Percentiles rank a stretch among this genome's conserved stretches.
phyloP scores from a whole-genome alignment of 1,140 invertebrate genomes.

The Bombus breviceps region DNA sequence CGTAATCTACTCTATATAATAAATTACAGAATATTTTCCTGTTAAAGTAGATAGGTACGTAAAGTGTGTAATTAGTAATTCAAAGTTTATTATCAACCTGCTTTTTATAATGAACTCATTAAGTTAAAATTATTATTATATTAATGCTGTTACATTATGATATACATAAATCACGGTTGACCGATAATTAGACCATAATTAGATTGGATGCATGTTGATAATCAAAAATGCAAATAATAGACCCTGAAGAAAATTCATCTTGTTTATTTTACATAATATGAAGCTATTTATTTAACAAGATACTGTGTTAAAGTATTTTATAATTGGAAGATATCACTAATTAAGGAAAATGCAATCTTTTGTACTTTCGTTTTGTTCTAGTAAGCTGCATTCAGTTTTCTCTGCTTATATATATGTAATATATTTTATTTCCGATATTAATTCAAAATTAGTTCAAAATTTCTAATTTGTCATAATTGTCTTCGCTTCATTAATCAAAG shows the following conservation, averaged over 20 bases:
- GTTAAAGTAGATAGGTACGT: not conserved
- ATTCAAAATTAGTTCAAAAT: too few species aligned
- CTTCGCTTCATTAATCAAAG: not conserved
- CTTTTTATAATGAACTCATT: conserved; percentile 29
- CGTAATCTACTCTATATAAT: too few species aligned
- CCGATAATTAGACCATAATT: conserved; percentile 54
- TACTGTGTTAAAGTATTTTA: too few species aligned
- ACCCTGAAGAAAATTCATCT: not conserved
- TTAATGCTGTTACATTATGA: conserved; percentile 33
- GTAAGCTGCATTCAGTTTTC: too few species aligned
- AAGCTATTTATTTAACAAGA: not conserved
- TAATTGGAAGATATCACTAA: too few species aligned
- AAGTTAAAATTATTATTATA: conserved; percentile 2
- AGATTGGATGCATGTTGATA: conserved; percentile 30
- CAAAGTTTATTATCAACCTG: conserved; percentile 6
- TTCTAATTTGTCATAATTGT: not conserved
- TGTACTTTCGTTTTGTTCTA: too few species aligned
- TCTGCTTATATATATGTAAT: too few species aligned
- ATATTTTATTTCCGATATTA: not conserved
- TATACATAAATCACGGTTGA: conserved; percentile 42
- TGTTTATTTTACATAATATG: not conserved
- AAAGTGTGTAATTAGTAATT: not conserved
- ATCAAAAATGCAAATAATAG: conserved; percentile 29
- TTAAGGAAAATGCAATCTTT: too few species aligned
- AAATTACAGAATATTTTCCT: not conserved